Percentiles rank a stretch among this genome's conserved stretches.
Conservation (phyloP, 2,113 vertebrate genomes). For the Xiphophorus couchianus region DNA sequence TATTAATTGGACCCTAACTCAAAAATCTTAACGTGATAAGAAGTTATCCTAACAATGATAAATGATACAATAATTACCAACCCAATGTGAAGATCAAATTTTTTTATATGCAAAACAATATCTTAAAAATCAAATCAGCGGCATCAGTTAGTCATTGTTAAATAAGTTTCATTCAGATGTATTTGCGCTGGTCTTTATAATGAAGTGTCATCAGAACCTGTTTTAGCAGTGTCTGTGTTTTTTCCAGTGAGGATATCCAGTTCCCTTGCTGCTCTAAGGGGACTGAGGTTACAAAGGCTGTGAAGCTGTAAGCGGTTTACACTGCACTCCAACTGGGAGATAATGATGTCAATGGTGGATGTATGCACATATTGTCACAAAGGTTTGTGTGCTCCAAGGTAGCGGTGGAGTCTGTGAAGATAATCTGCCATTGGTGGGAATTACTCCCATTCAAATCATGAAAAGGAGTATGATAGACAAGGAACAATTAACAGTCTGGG, state of each 20-base stretch:
- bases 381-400: constrained; percentile 32
- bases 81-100: too few species aligned
- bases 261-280: constrained; percentile 36
- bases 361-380: constrained; percentile 45
- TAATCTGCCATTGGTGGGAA: constrained; percentile 54
- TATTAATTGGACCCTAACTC: too few species aligned
- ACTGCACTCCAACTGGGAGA: constrained; percentile 47
- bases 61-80: too few species aligned
- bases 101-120: too few species aligned
- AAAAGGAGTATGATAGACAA: constrained; percentile 58
- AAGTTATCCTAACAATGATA: too few species aligned
- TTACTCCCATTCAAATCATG: constrained; percentile 52
- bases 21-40: too few species aligned
- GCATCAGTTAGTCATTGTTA: too few species aligned
- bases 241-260: constrained; percentile 15
- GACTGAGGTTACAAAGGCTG: constrained; percentile 47
- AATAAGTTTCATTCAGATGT: neutral
- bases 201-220: neutral
- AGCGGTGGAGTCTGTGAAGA: constrained; percentile 41
- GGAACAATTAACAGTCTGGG: constrained; percentile 56
- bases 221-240: constrained; percentile 6
- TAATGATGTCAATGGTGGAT: constrained; percentile 47
- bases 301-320: constrained; percentile 70
- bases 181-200: neutral
- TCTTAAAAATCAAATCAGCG: too few species aligned